Percentiles rank a stretch among this genome's conserved stretches.
phyloP scores from a whole-genome alignment of 1,140 invertebrate species.

The Drosophila yakuba region DNA sequence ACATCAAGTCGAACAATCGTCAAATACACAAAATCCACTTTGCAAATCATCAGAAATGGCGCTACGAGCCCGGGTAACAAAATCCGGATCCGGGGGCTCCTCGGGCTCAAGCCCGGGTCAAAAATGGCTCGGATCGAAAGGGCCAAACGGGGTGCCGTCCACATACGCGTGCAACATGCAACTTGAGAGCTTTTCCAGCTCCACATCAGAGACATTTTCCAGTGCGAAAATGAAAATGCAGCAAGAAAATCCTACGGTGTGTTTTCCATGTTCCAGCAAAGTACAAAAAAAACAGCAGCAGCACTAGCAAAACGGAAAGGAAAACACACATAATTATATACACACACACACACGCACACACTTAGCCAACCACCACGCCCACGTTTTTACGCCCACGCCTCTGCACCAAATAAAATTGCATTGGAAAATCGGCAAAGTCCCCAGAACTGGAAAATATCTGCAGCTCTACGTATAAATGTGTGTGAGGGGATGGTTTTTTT shows the following conservation, averaged over 20 bases:
- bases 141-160: background rate
- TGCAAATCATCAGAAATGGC: conserved; percentile 72
- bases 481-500: conserved; percentile 7
- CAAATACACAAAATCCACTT: conserved; percentile 81
- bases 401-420: conserved; percentile 48
- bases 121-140: background rate
- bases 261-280: conserved; percentile 39
- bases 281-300: conserved; percentile 7
- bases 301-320: conserved; percentile 18
- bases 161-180: conserved; percentile 73
- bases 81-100: conserved; percentile 10
- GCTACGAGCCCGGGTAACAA: conserved; percentile 25
- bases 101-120: conserved; percentile 12
- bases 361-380: background rate
- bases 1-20: conserved; percentile 72
- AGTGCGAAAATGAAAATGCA: conserved; percentile 43
- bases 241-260: conserved; percentile 33
- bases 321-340: conserved; percentile 26
- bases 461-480: conserved; percentile 19
- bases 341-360: conserved; percentile 15
- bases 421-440: conserved; percentile 50
- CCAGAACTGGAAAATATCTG: conserved; percentile 45
- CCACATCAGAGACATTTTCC: conserved; percentile 61
- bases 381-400: background rate
- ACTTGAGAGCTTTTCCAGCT: conserved; percentile 48